Percentiles rank a stretch among this genome's conserved stretches.
Conservation (phyloP, 2,888 invertebrate genomes). For the Cotesia congregata region DNA sequence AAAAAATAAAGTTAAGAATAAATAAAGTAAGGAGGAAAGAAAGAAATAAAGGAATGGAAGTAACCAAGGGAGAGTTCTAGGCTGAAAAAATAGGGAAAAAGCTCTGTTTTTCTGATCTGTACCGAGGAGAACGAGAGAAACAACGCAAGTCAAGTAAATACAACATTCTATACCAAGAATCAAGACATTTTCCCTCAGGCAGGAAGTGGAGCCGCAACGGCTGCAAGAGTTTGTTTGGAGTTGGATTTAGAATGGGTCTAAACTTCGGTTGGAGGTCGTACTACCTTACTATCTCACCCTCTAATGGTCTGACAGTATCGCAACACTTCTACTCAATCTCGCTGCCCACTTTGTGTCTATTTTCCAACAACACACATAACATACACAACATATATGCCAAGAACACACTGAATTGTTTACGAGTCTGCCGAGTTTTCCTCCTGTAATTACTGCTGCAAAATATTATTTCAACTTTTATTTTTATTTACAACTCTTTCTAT, state of each 20-base stretch:
- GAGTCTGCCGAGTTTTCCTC: constrained; percentile 1
- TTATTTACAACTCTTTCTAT: neutral
- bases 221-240: constrained; percentile 36
- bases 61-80: neutral
- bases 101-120: neutral
- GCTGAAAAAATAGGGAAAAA: constrained; percentile 4
- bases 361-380: neutral
- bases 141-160: constrained; percentile 32
- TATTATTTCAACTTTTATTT: neutral
- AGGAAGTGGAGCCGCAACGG: constrained; percentile 23
- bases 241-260: constrained; percentile 37
- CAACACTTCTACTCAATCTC: constrained; percentile 17
- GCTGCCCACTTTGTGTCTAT: constrained; percentile 16
- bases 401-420: neutral
- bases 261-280: constrained; percentile 26
- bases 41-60: neutral
- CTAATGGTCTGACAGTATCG: constrained; percentile 24
- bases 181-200: constrained; percentile 14
- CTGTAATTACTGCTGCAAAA: neutral
- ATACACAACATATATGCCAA: constrained; percentile 6
- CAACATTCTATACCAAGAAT: constrained; percentile 17
- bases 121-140: neutral
- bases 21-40: neutral
- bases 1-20: constrained; percentile 20
- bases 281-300: constrained; percentile 13